phyloP scores from a whole-genome alignment of 2,797 vertebrate species.

The Gymnothorax javanicus region DNA sequence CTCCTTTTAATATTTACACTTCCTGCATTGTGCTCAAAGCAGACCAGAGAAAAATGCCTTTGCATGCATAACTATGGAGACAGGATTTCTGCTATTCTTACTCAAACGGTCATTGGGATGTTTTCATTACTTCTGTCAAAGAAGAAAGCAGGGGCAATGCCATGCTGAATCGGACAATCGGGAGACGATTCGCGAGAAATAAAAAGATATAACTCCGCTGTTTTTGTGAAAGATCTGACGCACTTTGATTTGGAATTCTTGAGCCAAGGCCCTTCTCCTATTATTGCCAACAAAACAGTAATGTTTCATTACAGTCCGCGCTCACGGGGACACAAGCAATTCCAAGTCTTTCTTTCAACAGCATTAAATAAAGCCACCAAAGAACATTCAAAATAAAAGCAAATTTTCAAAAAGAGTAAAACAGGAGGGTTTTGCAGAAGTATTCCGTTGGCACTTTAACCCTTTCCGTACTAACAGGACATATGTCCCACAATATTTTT shows the following conservation, averaged over 20 bases:
- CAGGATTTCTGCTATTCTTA: slow-evolving; percentile 14
- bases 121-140: slow-evolving; percentile 10
- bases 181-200: slow-evolving; percentile 3
- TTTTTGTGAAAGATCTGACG: not conserved
- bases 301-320: not conserved
- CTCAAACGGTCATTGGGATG: slow-evolving; percentile 7
- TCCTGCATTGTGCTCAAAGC: not conserved
- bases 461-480: too few relatives aligned
- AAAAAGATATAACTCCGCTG: slow-evolving; percentile 4
- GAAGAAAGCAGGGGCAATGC: not conserved
- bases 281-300: not conserved
- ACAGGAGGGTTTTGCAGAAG: not conserved
- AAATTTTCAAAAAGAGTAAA: not conserved
- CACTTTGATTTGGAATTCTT: not conserved
- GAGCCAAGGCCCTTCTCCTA: slow-evolving; percentile 34
- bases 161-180: not conserved
- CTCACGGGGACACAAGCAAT: not conserved
- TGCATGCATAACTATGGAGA: slow-evolving; percentile 19
- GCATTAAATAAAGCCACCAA: not conserved
- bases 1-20: not conserved
- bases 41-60: not conserved
- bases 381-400: not conserved
- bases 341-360: not conserved
- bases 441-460: not conserved
- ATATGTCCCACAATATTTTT: too few relatives aligned